phyloP scores from a whole-genome alignment of 1,140 invertebrate species.

The Scaptomyza montana region DNA sequence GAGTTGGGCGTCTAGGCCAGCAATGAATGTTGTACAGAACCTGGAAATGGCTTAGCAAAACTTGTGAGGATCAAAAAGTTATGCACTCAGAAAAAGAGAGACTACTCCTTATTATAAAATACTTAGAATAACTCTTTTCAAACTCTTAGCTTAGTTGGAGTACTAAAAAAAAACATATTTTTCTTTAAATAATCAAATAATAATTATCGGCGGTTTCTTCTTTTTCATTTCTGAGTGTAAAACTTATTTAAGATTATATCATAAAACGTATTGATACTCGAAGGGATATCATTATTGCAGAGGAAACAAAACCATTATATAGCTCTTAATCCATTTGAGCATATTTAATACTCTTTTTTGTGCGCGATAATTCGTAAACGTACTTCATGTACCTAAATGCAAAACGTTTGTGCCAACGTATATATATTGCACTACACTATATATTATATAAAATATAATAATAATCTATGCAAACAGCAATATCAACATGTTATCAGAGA shows the following conservation, averaged over 20 bases:
- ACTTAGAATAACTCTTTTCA: no score
- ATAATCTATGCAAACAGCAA: neutral
- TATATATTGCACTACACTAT: neutral
- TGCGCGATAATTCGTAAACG: constrained; percentile 14
- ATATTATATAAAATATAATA: constrained; percentile 5
- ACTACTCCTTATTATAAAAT: no score
- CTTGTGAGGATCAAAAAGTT: constrained; percentile 29
- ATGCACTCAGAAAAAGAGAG: no score
- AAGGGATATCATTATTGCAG: constrained; percentile 35
- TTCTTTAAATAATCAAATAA: no score
- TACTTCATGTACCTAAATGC: constrained; percentile 46
- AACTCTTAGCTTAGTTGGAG: no score
- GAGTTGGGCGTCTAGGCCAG: constrained; percentile 77
- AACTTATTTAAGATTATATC: neutral
- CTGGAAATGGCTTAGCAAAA: constrained; percentile 44
- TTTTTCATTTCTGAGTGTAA: no score
- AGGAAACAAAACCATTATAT: constrained; percentile 18
- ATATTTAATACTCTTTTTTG: constrained; percentile 4
- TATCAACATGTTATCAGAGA: constrained; percentile 11
- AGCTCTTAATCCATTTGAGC: constrained; percentile 9
- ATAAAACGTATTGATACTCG: neutral
- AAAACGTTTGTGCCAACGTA: constrained; percentile 31
- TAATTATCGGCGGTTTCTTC: no score
- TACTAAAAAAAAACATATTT: no score
- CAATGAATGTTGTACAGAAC: constrained; percentile 4